These are phyloP conservation scores for Dromius quadrimaculatus DNA, from an alignment of 2,888 invertebrate genomes.

Conservation along the genomic window DNA sequence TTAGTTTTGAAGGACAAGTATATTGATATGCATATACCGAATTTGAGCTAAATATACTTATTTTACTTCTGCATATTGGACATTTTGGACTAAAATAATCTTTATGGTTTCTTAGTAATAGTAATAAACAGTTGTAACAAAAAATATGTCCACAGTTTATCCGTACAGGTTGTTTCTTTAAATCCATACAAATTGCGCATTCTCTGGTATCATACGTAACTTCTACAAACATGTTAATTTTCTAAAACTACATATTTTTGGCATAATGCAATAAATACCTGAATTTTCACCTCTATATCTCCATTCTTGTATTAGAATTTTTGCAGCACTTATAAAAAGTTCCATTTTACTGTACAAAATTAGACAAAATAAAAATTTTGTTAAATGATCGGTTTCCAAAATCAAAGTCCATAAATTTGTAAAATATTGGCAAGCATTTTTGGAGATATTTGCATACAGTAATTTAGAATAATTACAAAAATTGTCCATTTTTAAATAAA, in stretches of 20 bases:
- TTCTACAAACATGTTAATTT: constrained; percentile 15
- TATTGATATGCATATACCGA: constrained; percentile 8
- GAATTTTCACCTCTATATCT: background rate
- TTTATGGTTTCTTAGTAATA: constrained; percentile 12
- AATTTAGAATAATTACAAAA: constrained; percentile 18
- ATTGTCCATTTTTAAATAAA: constrained; percentile 1
- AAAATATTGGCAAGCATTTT: background rate
- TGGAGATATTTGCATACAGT: constrained; percentile 9
- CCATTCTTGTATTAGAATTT: constrained; percentile 22
- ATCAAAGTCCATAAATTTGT: background rate
- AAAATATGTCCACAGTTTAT: constrained; percentile 66
- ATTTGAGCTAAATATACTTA: background rate
- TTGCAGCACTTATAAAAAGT: background rate
- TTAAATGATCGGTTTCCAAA: constrained; percentile 1
- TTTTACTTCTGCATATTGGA: constrained; percentile 21
- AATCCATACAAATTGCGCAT: constrained; percentile 65
- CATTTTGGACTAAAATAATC: background rate
- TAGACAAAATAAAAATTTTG: constrained; percentile 25
- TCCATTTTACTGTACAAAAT: constrained; percentile 13
- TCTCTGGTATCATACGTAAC: constrained; percentile 53
- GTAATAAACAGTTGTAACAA: constrained; percentile 56
- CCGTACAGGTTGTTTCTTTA: constrained; percentile 61
- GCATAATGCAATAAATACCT: constrained; percentile 6
- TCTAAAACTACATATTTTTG: background rate
- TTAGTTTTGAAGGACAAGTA: background rate